Base-by-base conservation (phyloP, 2,113 vertebrate genomes). In the Prionailurus bengalensis region DNA sequence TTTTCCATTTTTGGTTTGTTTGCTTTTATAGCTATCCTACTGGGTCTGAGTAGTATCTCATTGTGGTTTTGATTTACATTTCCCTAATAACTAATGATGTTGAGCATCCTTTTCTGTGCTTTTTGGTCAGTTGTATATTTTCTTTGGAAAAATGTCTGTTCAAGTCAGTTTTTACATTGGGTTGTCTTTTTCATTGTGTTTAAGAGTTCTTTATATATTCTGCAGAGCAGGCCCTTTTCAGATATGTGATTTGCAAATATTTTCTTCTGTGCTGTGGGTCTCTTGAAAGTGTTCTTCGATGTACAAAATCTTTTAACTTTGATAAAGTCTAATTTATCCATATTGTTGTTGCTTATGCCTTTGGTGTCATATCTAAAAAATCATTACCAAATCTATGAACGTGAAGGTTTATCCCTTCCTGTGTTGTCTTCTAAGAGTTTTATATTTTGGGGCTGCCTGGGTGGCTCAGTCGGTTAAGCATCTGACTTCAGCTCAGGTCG, bases 331-430 rank as follows among this genome's bases (percentile, higher is more conserved):
- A 29, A 29, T 61, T 82, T 82, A 82, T 61, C 53, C 55, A 39
- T 61, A 11, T 82, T 82, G 23, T 82, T 42, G 15, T 31, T 33
- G 39, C 25, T 84, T 84, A 17, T 81, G 76, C n/a, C 27, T 91
- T 39, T 91, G n/a, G 63, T 91, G 36, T 81, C 78, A 55, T 39
- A 39, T 91, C 17, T 81, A 55, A 89, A 89, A 91, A 70, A 58
- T 65, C 48, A 53, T 14, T 70, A 33, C 48, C 21, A 42, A 70
- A 31, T 91, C n/a, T 16, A 42, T 42, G 48, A 91, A 65, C 12
- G 16, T 70, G 45, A 70, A 85, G 16, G 61, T 85, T 85, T 48
- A 66, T 31, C 42, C 27, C 39, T 31, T 29, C 10, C 39, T 66
- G 13, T 33, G 61, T 66, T 85, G 66, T 66, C 61, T 63, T 63